A percentile compares a stretch with the other conserved stretches of the same genome.
These are phyloP conservation scores for Heterocephalus glaber DNA, from an alignment of 2,113 vertebrate species.

Conservation along the genomic window DNA sequence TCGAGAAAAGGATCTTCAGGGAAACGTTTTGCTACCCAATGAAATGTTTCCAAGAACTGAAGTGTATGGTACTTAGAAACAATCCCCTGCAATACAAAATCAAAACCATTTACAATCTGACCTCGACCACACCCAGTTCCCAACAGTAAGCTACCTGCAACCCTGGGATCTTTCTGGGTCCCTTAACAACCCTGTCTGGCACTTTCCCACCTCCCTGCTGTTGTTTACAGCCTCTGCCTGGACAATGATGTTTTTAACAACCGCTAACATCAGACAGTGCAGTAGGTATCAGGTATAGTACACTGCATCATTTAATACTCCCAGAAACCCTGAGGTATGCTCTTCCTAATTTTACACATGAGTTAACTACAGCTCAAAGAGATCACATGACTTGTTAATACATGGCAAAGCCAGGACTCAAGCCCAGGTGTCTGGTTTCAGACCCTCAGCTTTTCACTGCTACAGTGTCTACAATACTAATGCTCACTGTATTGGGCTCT, in stretches of 20 bases:
- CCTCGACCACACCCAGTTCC: not conserved
- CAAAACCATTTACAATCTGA: not conserved
- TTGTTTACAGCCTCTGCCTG: slow-evolving; percentile 57
- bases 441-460: slow-evolving; percentile 11
- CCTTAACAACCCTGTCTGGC: not conserved
- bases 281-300: not conserved
- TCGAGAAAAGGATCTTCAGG: not conserved
- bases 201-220: slow-evolving; percentile 9
- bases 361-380: slow-evolving; percentile 59
- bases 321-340: slow-evolving; percentile 30
- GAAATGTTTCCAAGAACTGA: slow-evolving; percentile 47
- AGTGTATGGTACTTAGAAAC: not conserved
- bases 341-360: slow-evolving; percentile 71
- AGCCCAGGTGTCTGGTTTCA: slow-evolving; percentile 72
- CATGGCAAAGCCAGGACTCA: slow-evolving; percentile 45
- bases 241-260: slow-evolving; percentile 54
- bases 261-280: slow-evolving; percentile 44
- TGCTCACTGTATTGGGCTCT: not conserved
- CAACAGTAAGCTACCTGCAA: not conserved
- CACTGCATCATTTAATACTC: slow-evolving; percentile 56
- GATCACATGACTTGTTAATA: slow-evolving; percentile 62
- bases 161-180: not conserved
- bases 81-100: slow-evolving; percentile 26
- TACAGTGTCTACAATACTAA: not conserved
- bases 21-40: not conserved